Evolutionary conservation across 2,113 vertebrate genomes (phyloP).

Genomic region (Octodon degus): DNA sequence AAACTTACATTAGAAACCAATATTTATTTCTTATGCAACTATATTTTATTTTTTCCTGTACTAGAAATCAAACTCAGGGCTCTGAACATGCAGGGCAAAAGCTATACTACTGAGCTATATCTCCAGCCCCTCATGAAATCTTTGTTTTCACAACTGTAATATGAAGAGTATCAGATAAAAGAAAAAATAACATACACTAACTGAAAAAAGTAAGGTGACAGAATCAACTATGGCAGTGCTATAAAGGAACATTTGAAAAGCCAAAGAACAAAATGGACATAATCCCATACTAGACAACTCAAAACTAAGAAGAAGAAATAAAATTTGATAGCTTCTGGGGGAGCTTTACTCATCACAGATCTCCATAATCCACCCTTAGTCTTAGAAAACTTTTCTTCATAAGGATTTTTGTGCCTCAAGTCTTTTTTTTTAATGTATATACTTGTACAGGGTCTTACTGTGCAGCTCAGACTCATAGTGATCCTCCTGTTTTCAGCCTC

Average conservation of each 20-base stretch:
- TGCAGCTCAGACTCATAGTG: no score
- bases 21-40: neutral
- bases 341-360: neutral
- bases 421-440: neutral
- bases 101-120: neutral
- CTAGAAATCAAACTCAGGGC: neutral
- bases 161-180: neutral
- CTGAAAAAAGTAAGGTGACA: neutral
- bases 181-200: neutral
- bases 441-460: no score
- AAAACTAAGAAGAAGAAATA: neutral
- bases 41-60: neutral
- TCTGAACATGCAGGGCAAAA: neutral
- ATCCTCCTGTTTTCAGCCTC: no score
- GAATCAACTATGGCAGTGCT: neutral
- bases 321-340: neutral
- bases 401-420: neutral
- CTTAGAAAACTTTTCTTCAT: neutral
- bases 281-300: neutral
- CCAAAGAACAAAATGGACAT: constrained; percentile 15
- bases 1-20: neutral
- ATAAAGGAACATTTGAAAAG: neutral
- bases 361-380: neutral
- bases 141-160: neutral
- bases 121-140: neutral